Evolutionary conservation across 2,113 vertebrate genomes (phyloP).

Genomic region (Mesocricetus auratus): DNA sequence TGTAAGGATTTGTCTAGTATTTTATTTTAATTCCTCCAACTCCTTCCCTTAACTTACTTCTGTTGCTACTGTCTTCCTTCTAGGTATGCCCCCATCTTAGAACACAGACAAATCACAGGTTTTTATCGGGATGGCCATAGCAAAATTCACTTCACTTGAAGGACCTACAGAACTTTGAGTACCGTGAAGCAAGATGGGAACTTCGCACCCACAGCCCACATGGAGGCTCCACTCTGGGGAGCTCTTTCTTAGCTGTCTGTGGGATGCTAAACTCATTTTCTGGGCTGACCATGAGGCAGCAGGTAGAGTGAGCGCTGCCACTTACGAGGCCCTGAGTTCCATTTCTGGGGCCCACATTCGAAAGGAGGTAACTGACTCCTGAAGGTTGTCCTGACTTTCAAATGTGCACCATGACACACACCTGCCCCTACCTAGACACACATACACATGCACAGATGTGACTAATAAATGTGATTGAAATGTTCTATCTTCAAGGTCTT

Average conservation of each 20-base stretch:
- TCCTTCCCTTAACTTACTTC: neutral
- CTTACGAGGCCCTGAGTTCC: neutral
- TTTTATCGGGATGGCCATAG: neutral
- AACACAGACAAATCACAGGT: neutral
- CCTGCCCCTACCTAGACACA: neutral
- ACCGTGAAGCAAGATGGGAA: neutral
- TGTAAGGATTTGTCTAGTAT: neutral
- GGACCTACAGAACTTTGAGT: neutral
- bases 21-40: neutral
- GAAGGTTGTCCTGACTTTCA: neutral
- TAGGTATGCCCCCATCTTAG: neutral
- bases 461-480: too few species aligned
- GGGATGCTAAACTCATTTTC: slow-evolving; percentile 15
- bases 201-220: neutral
- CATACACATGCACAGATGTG: neutral
- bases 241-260: neutral
- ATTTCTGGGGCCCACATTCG: neutral
- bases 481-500: neutral
- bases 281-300: neutral
- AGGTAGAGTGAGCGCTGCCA: neutral
- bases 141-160: slow-evolving; percentile 3
- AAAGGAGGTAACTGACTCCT: neutral
- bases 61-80: neutral
- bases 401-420: neutral
- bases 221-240: neutral